Evolutionary conservation across 2,113 vertebrate genomes (phyloP).

Genomic region (Todiramphus chloris): DNA sequence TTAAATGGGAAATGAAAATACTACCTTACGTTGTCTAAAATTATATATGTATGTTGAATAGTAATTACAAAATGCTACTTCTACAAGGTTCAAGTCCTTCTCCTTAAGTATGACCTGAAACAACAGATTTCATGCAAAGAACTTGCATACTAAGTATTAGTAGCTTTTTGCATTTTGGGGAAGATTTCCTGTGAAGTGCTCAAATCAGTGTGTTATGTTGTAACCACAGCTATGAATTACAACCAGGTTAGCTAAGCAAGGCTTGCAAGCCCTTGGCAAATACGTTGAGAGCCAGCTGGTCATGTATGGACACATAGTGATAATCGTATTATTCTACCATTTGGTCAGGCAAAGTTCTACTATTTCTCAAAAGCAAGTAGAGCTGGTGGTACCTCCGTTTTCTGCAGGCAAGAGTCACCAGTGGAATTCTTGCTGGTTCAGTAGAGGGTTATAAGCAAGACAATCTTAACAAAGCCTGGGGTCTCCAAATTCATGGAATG

Average conservation of each 20-base stretch:
- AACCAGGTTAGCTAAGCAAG: background rate
- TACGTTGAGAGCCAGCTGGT: background rate
- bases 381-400: background rate
- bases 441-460: background rate
- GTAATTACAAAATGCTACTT: background rate
- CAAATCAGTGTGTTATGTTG: background rate
- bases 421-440: background rate
- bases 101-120: background rate
- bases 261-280: background rate
- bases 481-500: background rate
- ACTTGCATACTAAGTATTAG: background rate
- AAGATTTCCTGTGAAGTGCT: background rate
- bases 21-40: background rate
- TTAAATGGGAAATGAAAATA: background rate
- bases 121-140: background rate
- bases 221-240: background rate
- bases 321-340: background rate
- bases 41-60: background rate
- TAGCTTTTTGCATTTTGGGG: background rate
- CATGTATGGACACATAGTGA: background rate
- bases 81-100: background rate
- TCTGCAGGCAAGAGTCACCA: background rate
- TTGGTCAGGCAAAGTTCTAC: background rate
- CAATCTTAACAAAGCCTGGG: background rate
- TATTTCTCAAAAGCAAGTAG: background rate